Evolutionary conservation across 2,888 invertebrate genomes (phyloP), one percentile per base, ranked within the genome.

Genomic region (Neocrepidodera transversa): DNA sequence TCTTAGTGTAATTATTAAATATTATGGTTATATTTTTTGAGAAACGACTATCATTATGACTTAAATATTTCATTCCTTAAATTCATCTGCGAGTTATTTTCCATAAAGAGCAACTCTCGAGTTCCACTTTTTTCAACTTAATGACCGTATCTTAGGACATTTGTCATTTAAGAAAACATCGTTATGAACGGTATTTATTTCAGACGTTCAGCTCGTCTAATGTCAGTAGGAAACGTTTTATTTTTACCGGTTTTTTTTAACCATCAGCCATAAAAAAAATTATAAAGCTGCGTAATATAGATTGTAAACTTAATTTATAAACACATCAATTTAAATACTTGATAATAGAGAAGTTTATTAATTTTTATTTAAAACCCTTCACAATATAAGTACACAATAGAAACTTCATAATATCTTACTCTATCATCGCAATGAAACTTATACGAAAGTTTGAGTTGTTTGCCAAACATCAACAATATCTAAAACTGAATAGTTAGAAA

Each of bases 131-230:
- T 38, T 38, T 11, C 17, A 10, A 50, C 14, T 50, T 50, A 50
- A 50, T 50, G 50, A 26, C 23, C 23, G 17, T 16, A 16, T 38
- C 38, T 26, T 16, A 16, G 38, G 16, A 13, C 62, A 60, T 65
- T 67, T 66, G 62, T 66, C 65, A 63, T 63, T 56, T 53, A 57
- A 62, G 59, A 50, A 53, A 54, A 59, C 59, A 51, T 63, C 63
- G 53, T 63, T 63, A 60, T 60, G 47, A 40, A 17, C 30, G 36
- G 57, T 63, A 63, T 63, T 60, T 63, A 63, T 63, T 55, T 50
- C 50, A 26, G 57, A 26, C 45, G 8, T 45, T 45, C 13, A 28
- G 45, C 45, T 45, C 26, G 8, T 45, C 28, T 45, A 45, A 38
- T 38, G 38, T 28, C 11, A 42, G 13, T 10, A 18, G 43, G 53